These are phyloP conservation scores for Melipona quadrifasciata DNA, from an alignment of 1,140 invertebrate genomes.

Conservation along the genomic window DNA sequence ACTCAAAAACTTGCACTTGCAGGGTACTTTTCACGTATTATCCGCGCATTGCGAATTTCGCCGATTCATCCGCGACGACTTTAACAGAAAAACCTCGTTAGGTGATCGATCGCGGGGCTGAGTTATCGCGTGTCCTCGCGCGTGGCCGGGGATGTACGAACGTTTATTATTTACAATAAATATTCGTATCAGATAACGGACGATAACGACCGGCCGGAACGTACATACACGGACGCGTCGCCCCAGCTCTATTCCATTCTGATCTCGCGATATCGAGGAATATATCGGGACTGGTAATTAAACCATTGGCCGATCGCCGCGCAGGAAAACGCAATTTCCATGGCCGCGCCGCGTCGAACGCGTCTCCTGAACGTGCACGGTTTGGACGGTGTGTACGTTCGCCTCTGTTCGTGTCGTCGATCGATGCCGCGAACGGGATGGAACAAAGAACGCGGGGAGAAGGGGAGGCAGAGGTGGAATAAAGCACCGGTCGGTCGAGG, in stretches of 20 bases:
- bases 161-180: slow-evolving; percentile 45
- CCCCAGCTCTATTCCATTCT: slow-evolving; percentile 30
- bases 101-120: not conserved
- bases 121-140: not conserved
- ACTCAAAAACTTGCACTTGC: no score
- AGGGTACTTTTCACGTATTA: no score
- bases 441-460: slow-evolving; percentile 9
- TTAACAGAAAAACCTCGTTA: not conserved
- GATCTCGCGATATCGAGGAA: slow-evolving; percentile 40
- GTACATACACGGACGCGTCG: slow-evolving; percentile 6
- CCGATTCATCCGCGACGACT: no score
- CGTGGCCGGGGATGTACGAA: not conserved
- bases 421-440: not conserved
- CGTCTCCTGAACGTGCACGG: not conserved
- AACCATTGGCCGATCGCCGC: slow-evolving; percentile 40
- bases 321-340: slow-evolving; percentile 44
- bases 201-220: slow-evolving; percentile 34
- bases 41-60: no score
- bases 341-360: slow-evolving; percentile 4
- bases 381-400: not conserved
- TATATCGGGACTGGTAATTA: slow-evolving; percentile 46
- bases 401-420: slow-evolving; percentile 10
- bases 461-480: slow-evolving; percentile 5
- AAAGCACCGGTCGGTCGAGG: slow-evolving; percentile 19
- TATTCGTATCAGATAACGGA: slow-evolving; percentile 18